phyloP scores from a whole-genome alignment of 2,888 invertebrate genomes.

The Adineta ricciae region DNA sequence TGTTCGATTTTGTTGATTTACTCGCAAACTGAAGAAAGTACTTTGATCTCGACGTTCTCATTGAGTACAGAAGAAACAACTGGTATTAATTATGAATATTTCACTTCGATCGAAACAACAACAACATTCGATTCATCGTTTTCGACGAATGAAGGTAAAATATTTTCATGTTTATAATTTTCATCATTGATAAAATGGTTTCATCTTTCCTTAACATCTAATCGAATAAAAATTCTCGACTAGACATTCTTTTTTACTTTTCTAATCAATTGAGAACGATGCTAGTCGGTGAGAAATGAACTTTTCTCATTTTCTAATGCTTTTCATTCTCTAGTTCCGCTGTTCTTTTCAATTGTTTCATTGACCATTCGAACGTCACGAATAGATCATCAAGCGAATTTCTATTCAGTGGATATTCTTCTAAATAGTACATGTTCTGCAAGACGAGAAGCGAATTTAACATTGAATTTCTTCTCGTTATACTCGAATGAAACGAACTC shows the following conservation, averaged over 20 bases:
- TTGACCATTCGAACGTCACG: neutral
- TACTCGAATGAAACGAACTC: neutral
- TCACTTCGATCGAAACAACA: neutral
- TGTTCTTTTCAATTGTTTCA: neutral
- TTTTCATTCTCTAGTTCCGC: neutral
- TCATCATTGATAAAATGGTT: slow-evolving; percentile 4
- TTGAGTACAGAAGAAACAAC: neutral
- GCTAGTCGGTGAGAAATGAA: neutral
- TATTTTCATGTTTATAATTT: neutral
- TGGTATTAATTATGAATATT: neutral
- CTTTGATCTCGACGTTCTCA: neutral
- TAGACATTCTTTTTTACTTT: neutral
- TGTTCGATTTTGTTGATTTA: neutral
- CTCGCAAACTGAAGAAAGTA: neutral
- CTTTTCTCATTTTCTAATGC: neutral
- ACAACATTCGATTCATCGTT: neutral
- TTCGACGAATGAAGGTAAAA: neutral
- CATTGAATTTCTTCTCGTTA: neutral
- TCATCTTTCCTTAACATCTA: neutral
- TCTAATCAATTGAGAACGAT: neutral
- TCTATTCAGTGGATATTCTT: neutral
- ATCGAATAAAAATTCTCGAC: too few species aligned
- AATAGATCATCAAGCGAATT: neutral
- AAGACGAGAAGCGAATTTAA: neutral
- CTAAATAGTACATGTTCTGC: neutral